These are phyloP conservation scores for Zootermopsis nevadensis DNA, from an alignment of 2,888 invertebrate species.

Conservation along the genomic window DNA sequence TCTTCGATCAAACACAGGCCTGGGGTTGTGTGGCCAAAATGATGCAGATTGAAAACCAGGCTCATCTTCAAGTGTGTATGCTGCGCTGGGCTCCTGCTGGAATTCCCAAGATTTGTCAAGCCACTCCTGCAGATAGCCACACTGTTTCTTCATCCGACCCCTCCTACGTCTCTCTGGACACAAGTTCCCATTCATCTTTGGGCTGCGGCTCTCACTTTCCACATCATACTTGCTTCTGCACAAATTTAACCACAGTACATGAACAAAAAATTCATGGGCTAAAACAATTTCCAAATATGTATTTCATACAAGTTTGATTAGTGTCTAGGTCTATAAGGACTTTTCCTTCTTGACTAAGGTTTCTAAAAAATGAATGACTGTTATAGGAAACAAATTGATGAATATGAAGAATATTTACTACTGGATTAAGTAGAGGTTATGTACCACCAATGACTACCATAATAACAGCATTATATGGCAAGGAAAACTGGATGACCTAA, in stretches of 20 bases:
- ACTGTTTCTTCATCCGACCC: constrained; percentile 61
- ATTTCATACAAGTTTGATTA: neutral
- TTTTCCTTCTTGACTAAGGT: neutral
- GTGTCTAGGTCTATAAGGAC: neutral
- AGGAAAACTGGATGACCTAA: too few species aligned
- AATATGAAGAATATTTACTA: too few species aligned
- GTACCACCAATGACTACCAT: too few species aligned
- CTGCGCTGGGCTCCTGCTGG: constrained; percentile 63
- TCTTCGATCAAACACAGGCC: constrained; percentile 59
- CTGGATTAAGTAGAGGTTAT: too few species aligned
- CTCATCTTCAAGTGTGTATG: constrained; percentile 33
- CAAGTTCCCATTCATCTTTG: constrained; percentile 62
- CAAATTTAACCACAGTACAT: neutral
- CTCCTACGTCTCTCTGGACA: constrained; percentile 62
- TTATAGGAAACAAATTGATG: too few species aligned
- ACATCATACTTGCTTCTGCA: constrained; percentile 36
- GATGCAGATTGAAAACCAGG: constrained; percentile 20
- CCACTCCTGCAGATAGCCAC: constrained; percentile 67
- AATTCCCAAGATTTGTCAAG: constrained; percentile 62
- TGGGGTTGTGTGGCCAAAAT: constrained; percentile 40
- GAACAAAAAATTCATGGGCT: neutral
- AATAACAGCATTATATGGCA: too few species aligned
- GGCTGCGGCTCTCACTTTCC: constrained; percentile 47
- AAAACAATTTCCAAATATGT: neutral
- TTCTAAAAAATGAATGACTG: too few species aligned